Evolutionary conservation across 2,113 vertebrate species (phyloP).

Genomic region (Sinocyclocheilus rhinocerous): DNA sequence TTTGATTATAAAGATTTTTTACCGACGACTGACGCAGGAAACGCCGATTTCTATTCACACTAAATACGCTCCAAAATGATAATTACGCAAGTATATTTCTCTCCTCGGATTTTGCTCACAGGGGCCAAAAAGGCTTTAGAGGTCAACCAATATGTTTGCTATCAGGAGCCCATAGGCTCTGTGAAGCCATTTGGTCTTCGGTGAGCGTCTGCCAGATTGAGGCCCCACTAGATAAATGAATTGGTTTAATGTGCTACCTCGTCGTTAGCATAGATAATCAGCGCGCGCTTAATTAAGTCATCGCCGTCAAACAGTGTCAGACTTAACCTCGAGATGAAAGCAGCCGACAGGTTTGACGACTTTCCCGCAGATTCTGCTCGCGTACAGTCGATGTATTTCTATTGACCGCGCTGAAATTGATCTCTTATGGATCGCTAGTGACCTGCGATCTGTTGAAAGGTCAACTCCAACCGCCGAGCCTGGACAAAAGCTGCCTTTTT

Average conservation of each 20-base stretch:
- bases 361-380: background rate
- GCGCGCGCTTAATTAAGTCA: constrained; percentile 61
- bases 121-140: constrained; percentile 13
- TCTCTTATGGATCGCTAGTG: constrained; percentile 62
- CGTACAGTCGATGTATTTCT: constrained; percentile 26
- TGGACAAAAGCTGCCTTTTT: constrained; percentile 73
- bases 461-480: constrained; percentile 71
- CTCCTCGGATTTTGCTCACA: background rate
- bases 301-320: constrained; percentile 52
- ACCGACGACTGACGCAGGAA: background rate
- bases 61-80: background rate
- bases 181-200: constrained; percentile 40
- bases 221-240: constrained; percentile 55
- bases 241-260: constrained; percentile 60
- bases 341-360: constrained; percentile 7
- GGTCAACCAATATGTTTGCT: constrained; percentile 29
- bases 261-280: constrained; percentile 65
- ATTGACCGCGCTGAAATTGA: constrained; percentile 46
- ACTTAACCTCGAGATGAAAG: constrained; percentile 18
- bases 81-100: background rate
- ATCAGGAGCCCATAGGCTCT: constrained; percentile 18
- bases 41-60: background rate
- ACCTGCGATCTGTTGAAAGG: constrained; percentile 68
- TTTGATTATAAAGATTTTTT: background rate
- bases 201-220: constrained; percentile 39